Evolutionary conservation across 2,113 vertebrate species (phyloP).

Genomic region (Illadopsis cleaveri): DNA sequence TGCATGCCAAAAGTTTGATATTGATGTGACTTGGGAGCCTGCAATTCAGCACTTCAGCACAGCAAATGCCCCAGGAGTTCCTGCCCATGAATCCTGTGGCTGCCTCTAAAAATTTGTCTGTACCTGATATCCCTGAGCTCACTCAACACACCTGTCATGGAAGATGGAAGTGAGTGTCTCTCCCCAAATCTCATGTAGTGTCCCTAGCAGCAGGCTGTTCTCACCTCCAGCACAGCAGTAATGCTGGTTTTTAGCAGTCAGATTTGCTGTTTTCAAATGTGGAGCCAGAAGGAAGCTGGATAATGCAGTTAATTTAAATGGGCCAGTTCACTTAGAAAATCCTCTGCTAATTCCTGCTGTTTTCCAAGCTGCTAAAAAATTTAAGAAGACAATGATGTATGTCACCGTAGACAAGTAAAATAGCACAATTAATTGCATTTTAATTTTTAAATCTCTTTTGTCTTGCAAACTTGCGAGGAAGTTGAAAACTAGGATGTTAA

Average conservation of each 20-base stretch:
- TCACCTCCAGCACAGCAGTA: neutral
- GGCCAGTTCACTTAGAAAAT: neutral
- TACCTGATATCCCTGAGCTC: neutral
- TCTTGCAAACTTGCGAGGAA: neutral
- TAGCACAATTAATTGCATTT: neutral
- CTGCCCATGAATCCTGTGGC: accelerated
- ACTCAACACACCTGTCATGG: accelerated
- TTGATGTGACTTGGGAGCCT: neutral
- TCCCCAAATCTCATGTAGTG: neutral
- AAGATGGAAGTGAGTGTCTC: neutral
- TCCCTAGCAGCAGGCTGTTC: neutral
- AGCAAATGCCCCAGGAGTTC: neutral
- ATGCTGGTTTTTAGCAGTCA: neutral
- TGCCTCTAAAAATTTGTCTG: neutral
- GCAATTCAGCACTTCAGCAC: neutral
- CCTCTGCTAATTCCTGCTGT: neutral
- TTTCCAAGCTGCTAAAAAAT: constrained; percentile 11
- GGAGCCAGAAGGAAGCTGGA: neutral
- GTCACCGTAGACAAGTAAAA: neutral
- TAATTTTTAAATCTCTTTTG: neutral
- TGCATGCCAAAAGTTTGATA: neutral
- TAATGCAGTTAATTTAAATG: neutral
- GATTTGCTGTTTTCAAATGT: neutral
- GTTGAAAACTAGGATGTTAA: neutral
- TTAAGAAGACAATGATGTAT: neutral